Conservation (phyloP, 2,888 invertebrate genomes). For the Heliconius erato region DNA sequence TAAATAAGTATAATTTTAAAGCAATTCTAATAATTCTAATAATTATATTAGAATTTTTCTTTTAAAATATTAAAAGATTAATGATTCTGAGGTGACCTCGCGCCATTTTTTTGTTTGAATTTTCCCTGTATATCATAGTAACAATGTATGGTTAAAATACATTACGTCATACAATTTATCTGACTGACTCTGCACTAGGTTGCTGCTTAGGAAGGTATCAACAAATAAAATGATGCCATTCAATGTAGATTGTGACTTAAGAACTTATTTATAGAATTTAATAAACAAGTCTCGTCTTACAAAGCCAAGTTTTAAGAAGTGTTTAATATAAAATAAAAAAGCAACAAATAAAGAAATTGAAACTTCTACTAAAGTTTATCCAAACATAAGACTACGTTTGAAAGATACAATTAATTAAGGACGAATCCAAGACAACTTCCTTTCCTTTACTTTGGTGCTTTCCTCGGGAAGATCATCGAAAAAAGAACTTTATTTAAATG, state of each 20-base stretch:
- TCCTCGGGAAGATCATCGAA: background rate
- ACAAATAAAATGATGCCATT: too few species aligned
- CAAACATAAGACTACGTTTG: slow-evolving; percentile 24
- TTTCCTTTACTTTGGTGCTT: slow-evolving; percentile 6
- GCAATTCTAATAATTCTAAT: too few species aligned
- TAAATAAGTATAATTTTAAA: too few species aligned
- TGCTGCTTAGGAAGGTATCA: too few species aligned
- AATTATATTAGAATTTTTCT: too few species aligned
- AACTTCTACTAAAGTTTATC: slow-evolving; percentile 4
- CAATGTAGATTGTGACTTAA: background rate
- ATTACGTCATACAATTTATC: too few species aligned
- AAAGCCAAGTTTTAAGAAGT: background rate
- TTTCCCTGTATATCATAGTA: too few species aligned
- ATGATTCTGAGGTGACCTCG: too few species aligned
- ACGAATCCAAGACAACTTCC: slow-evolving; percentile 36
- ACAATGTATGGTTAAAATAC: too few species aligned
- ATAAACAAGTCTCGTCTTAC: background rate
- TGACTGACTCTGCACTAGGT: too few species aligned
- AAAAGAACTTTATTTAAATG: background rate
- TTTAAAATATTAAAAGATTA: too few species aligned
- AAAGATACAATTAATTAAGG: slow-evolving; percentile 41
- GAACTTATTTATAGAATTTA: background rate
- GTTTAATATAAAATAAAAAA: slow-evolving; percentile 8
- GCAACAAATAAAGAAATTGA: slow-evolving; percentile 11
- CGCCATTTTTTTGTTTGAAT: too few species aligned